Conservation (phyloP, 1,140 invertebrate species). For the Trichogramma pretiosum region DNA sequence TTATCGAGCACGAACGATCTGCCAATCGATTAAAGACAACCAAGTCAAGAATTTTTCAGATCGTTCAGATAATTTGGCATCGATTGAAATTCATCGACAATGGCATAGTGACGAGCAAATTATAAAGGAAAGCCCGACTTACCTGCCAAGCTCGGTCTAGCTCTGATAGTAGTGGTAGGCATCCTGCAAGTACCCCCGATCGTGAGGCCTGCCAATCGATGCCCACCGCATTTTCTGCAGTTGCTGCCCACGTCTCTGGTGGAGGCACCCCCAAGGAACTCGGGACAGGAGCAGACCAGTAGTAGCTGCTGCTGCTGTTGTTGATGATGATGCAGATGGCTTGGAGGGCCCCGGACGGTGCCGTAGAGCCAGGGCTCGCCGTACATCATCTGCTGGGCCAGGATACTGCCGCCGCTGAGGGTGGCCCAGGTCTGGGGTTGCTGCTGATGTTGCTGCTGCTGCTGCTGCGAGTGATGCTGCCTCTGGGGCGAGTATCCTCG, state of each 20-base stretch:
- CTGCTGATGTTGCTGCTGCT: not conserved
- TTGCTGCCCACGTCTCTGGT: slow-evolving; percentile 60
- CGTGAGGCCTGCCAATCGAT: slow-evolving; percentile 53
- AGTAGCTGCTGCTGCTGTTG: slow-evolving; percentile 28
- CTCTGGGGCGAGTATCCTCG: no score
- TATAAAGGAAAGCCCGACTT: slow-evolving; percentile 10
- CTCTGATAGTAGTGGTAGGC: slow-evolving; percentile 45
- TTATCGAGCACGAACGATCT: no score
- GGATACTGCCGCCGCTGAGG: slow-evolving; percentile 46
- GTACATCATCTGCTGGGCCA: slow-evolving; percentile 75
- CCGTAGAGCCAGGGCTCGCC: slow-evolving; percentile 73
- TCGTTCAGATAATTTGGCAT: no score
- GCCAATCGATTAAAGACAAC: no score
- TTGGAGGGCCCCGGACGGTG: slow-evolving; percentile 53
- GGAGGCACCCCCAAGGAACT: slow-evolving; percentile 65
- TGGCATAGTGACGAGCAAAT: not conserved
- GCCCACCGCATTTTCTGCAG: slow-evolving; percentile 73
- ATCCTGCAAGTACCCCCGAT: slow-evolving; percentile 49
- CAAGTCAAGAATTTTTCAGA: no score
- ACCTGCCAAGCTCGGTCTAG: slow-evolving; percentile 41
- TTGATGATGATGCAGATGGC: slow-evolving; percentile 22
- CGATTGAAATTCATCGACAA: not conserved
- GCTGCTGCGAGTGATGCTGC: not conserved
- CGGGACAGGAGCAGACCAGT: slow-evolving; percentile 66
- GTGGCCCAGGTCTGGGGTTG: slow-evolving; percentile 45